Evolutionary conservation across 2,113 vertebrate species (phyloP), one percentile per base, ranked within the genome.

Genomic region (Cephalopterus ornatus): DNA sequence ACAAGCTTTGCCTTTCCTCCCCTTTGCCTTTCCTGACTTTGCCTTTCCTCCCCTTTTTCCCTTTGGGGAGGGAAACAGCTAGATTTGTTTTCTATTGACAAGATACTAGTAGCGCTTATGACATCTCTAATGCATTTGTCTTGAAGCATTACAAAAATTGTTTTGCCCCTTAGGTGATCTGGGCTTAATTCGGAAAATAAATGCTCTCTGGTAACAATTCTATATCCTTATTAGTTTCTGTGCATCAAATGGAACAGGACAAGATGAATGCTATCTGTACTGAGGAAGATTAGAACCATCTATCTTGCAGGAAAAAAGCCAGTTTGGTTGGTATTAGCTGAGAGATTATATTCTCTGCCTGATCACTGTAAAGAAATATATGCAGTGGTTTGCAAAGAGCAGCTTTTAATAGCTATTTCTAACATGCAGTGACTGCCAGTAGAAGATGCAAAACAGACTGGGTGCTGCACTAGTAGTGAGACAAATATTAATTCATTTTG

Each of bases 111-210:
- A 87, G 65, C 0, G 7, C 44, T 92, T 74, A 79, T 42, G 39
- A 71, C 85, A 90, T 88, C 70, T 88, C 71, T 94, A 92, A 94
- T 96, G 92, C 50, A 84, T 96, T 96, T 96, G 90, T 96, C 93
- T 93, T 93, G 76, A 87, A 96, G 70, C 79, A 73, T 78, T 88
- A 56, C 90, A 93, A 94, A 93, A 96, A 96, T 88, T 94, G 85
- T 86, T 94, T 94, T 92, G 47, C 41, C 93, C 94, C 81, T 42
- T 95, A 74, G 96, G 95, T 95, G 90, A 89, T 92, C 59, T 88
- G 61, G 46, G 88, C 89, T 95, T 95, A 96, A 97, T 95, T 92
- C 79, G 87, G 89, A 92, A 96, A 97, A 97, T 95, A 96, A 92
- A 95, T 96, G 91, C 56, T 96, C 47, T 89, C 88, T 95, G 91